Base-by-base conservation (phyloP, 1,140 invertebrate genomes). In the Streblospio benedicti region DNA sequence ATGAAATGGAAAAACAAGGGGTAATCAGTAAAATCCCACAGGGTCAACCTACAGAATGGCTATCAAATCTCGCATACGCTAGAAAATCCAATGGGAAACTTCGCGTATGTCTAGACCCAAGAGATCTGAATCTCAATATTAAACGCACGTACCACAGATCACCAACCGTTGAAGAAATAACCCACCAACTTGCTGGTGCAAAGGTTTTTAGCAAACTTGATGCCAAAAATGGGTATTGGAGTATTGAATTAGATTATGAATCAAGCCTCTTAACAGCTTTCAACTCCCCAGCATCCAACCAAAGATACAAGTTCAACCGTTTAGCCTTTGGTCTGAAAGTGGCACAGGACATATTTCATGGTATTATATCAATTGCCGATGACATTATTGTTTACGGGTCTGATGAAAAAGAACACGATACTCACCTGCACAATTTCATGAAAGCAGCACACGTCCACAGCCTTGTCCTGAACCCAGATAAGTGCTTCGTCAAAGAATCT, bases 151-250 rank as follows among this genome's bases (percentile, higher is more conserved):
- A 30, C n/a, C 52, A 33, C 2, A 32, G 38, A 28, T 35, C 27
- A 4, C 31, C 52, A 4, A 55, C 52, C 4, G 28, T 55, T 18
- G 52, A 55, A 12, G 1, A 55, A 55, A 55, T 55, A 20, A 55
- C n/a, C 9, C 52, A 30, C 4, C 18, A 30, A 55, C 27, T 55
- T 20, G 1, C 28, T 5, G n/a, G 27, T 33, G 52, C 52, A 14
- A 3, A 18, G 3, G 18, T 23, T 27, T 51, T 51, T 28, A 23
- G 20, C 4, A 51, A 51, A 30, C 49, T 51, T 23, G 49, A 51
- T 28, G 49, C 49, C 18, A 20, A 30, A 23, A 20, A 51, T 28
- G 49, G 18, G 20, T 51, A 51, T n/a, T 51, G n/a, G 49, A 25
- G 20, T 2, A 27, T 2, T 18, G 28, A 20, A 30, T 28, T 20